Evolutionary conservation across 2,888 invertebrate genomes (phyloP), one percentile per base, ranked within the genome.

Genomic region (Torymus auratus): DNA sequence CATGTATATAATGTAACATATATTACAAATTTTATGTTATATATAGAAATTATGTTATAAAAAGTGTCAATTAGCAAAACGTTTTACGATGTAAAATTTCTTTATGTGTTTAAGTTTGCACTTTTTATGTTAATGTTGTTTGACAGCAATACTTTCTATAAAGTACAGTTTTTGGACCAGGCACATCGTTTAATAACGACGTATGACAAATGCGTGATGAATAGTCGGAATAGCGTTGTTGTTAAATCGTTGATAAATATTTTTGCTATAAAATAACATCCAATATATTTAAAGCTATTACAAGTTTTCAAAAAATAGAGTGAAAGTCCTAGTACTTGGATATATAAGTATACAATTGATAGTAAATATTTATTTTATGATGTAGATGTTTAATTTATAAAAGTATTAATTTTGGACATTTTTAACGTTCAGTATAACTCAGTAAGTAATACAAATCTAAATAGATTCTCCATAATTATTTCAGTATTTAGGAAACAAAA

Each of bases 1-100:
- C 79, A 76, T 15, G 17, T 65, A 72, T 65, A 72, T 55, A 80
- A 71, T 78, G 78, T 75, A 78, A 75, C 55, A 82, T 20, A 53
- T 72, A 53, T 61, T 74, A 75, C 41, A 70, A 79, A 73, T 76
- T 60, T 71, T 71, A 60, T 53, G 11, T 82, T 15, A 17, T 64
- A 17, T 64, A 67, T 56, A 67, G 55, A 70, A 81, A 74, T 69
- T 3, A 67, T 78, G 60, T 55, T 67, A 52, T 71, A 81, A 69
- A 78, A 78, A 73, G 53, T 62, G 56, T 67, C 58, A 10, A 56
- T 78, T 69, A 64, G 58, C 67, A 76, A 68, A 75, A 75, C 12
- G 13, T 53, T 20, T 68, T 62, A 69, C 28, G 14, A 15, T 71
- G 17, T 79, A 78, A 68, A 71, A 69, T 58, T 61, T 17, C 68